Evolutionary conservation across 2,113 vertebrate species (phyloP).

Genomic region (Bucco capensis): DNA sequence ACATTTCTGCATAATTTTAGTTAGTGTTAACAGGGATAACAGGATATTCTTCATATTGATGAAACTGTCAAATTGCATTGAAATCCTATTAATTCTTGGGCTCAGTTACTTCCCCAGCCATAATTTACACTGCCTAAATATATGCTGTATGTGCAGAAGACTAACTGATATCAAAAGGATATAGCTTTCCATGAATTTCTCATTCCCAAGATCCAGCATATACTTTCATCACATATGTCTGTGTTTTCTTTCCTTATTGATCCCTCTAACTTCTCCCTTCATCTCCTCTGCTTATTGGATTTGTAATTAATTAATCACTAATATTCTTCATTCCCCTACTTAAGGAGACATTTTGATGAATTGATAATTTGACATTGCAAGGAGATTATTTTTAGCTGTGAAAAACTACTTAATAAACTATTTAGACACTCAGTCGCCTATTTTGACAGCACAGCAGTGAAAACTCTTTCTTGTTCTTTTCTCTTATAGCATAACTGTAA

Average conservation of each 20-base stretch:
- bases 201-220: not conserved
- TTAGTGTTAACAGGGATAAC: slow-evolving; percentile 1
- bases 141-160: not conserved
- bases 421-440: not conserved
- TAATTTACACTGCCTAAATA: not conserved
- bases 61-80: not conserved
- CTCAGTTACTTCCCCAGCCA: not conserved
- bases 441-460: not conserved
- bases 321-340: not conserved
- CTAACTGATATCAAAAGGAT: not conserved
- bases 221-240: not conserved
- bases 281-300: not conserved
- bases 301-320: slow-evolving; percentile 11
- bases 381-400: not conserved
- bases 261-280: not conserved
- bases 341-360: not conserved
- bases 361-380: not conserved
- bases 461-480: slow-evolving; percentile 17
- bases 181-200: not conserved
- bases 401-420: not conserved
- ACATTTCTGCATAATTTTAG: not conserved
- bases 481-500: slow-evolving; percentile 36
- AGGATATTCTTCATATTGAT: not conserved
- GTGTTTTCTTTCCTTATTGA: slow-evolving; percentile 1
- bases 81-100: slow-evolving; percentile 12